Percentiles rank a stretch among this genome's conserved stretches.
phyloP scores from a whole-genome alignment of 2,797 vertebrate species.

The Naso thynnoides region DNA sequence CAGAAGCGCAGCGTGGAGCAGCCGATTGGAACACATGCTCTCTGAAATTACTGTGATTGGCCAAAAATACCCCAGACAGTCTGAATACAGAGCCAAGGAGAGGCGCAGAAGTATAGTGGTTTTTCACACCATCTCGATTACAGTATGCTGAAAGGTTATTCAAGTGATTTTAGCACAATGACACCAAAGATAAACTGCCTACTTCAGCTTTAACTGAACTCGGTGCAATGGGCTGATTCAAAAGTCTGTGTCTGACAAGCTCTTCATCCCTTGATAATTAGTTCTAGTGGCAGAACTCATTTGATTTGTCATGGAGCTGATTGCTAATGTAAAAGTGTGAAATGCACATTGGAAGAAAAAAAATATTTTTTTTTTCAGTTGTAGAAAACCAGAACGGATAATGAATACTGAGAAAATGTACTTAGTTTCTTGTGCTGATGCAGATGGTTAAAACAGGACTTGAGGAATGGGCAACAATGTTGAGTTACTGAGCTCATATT shows the following conservation, averaged over 20 bases:
- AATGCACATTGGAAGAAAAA: conserved; percentile 1
- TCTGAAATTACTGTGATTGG: no score
- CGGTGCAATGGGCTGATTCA: no score
- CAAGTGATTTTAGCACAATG: no score
- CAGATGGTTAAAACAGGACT: not conserved
- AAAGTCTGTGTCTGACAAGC: not conserved
- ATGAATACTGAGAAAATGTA: not conserved
- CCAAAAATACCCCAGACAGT: no score
- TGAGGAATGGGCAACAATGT: not conserved
- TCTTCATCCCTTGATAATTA: not conserved
- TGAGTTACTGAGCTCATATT: not conserved
- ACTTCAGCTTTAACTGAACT: no score
- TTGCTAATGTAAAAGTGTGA: conserved; percentile 4
- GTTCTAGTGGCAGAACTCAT: not conserved
- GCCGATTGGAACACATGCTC: no score
- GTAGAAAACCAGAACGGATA: not conserved
- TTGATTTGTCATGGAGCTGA: not conserved
- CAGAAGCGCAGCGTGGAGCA: no score
- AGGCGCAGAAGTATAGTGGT: no score
- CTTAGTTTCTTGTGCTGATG: not conserved
- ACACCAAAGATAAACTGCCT: no score
- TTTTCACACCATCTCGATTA: no score
- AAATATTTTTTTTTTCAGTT: not conserved
- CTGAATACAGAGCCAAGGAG: no score
- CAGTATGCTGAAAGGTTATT: no score